Conservation (phyloP, 2,797 vertebrate species). For the Macropodus opercularis region DNA sequence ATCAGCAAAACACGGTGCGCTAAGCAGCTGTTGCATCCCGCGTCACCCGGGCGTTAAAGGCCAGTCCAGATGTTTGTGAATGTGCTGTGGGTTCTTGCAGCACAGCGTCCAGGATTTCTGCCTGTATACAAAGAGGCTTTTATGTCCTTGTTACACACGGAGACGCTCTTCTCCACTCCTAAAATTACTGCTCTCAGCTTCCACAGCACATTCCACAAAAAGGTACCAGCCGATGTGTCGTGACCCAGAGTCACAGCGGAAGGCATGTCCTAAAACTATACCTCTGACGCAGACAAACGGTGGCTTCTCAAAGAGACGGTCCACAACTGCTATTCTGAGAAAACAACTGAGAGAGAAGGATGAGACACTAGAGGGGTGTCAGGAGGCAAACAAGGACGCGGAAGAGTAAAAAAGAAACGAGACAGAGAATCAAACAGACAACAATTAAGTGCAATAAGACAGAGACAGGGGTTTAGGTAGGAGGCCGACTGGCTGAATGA, state of each 20-base stretch:
- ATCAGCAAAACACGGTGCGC: neutral
- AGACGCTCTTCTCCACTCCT: neutral
- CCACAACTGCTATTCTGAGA: slow-evolving; percentile 33
- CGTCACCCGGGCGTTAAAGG: slow-evolving; percentile 17
- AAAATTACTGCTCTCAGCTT: slow-evolving; percentile 5
- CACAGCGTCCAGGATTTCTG: neutral
- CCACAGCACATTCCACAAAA: slow-evolving; percentile 13
- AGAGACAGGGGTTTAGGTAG: neutral
- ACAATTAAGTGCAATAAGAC: slow-evolving; percentile 4
- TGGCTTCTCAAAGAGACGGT: slow-evolving; percentile 51
- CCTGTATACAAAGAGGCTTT: slow-evolving; percentile 4
- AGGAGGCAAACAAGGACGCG: slow-evolving; percentile 11
- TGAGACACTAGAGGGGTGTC: neutral
- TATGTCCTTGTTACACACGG: neutral
- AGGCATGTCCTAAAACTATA: slow-evolving; percentile 32
- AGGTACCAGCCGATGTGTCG: slow-evolving; percentile 17
- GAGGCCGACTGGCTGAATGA: slow-evolving; percentile 19
- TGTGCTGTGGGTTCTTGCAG: neutral
- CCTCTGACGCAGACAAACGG: slow-evolving; percentile 53
- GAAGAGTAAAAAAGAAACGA: neutral
- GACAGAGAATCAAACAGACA: neutral
- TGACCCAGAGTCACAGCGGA: slow-evolving; percentile 30
- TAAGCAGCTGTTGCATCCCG: neutral
- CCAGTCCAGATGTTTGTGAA: slow-evolving; percentile 5
- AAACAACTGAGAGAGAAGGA: slow-evolving; percentile 4